Base-by-base conservation (phyloP, 2,888 invertebrate species). In the Hypercompe scribonia region DNA sequence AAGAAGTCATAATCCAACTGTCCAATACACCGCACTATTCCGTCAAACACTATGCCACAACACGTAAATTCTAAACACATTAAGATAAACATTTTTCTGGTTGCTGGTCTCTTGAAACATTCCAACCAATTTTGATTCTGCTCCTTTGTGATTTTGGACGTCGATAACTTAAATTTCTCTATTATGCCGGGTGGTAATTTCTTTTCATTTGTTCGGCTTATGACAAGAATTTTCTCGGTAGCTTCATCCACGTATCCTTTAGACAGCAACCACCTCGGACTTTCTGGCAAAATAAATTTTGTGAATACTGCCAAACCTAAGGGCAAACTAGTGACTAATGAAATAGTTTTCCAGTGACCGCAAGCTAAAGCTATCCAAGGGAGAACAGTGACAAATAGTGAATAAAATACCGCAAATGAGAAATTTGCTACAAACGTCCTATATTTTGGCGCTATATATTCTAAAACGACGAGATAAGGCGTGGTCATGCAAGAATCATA, bases 401-500 rank as follows among this genome's bases (percentile, higher is more conserved):
- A 84, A 74, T 90, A 93, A 81, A 92, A 93, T 64, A 89, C 69
- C 71, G 89, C 89, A 76, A 92, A 90, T 10, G 92, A 84, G 73
- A 88, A 72, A 74, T 91, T 92, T 13, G 91, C 84, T 65, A 92
- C 78, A 10, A 91, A 61, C n/a, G 91, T 89, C 78, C 91, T 90
- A 72, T 93, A 92, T 68, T 88, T 91, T 65, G 93, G 93, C 5
- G 91, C 90, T 2, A 90, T 87, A 66, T 92, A 93, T 83, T 93
- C 92, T 66, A 93, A 81, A 28, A 91, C 85, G 5, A 92, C 76
- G 1, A 92, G 84, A 75, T 92, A 93, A 0, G 87, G 84, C 90
- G 92, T 91, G 75, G 90, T 87, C 88, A 91, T 89, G 61, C 90
- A 90, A 71, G 90, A 92, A 70, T 93, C 93, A 70, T 90, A 92